Evolutionary conservation across 2,888 invertebrate genomes (phyloP), one percentile per base, ranked within the genome.

Genomic region (Stictocephala bisonia): DNA sequence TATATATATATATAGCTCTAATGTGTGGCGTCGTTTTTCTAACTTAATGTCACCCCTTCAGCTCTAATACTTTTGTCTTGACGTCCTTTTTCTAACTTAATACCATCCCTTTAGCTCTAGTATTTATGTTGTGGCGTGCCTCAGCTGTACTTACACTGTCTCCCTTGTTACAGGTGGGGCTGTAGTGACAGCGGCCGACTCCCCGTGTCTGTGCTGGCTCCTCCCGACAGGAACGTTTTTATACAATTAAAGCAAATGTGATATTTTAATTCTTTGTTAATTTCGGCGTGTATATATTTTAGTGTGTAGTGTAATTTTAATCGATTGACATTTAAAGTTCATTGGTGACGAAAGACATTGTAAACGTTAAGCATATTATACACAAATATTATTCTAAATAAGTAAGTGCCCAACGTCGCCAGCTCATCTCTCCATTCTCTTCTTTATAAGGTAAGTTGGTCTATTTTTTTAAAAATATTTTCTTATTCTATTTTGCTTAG

Each of bases 361-460:
- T 58, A 58, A 56, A 15, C 29, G 27, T 40, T 70, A 56, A 56
- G 35, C 70, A 70, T 56, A 71, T 71, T 71, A 58, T 58, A 71
- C n/a, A n/a, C 70, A 71, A 58, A 71, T 71, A 58, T 71, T 71
- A 71, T 71, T 71, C 70, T 71, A 71, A 71, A 71, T 71, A 58
- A 71, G 70, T 41, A 71, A 71, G 70, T 71, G 70, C 70, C 70
- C 70, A 58, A 27, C 53, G 31, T 60, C 35, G 20, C 1, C 22
- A 35, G 60, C 35, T 40, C 60, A 40, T 60, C 13, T 41, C 44
- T 44, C 26, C 64, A 44, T 44, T 64, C 44, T 26, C 18, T 64
- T 64, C 44, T 64, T 27, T 26, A 31, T 40, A 64, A 64, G 64
- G 64, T 64, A 26, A 64, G 64, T 26, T 9, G 7, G n/a, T 56